phyloP scores from a whole-genome alignment of 1,140 invertebrate species.

The Monomorium pharaonis region DNA sequence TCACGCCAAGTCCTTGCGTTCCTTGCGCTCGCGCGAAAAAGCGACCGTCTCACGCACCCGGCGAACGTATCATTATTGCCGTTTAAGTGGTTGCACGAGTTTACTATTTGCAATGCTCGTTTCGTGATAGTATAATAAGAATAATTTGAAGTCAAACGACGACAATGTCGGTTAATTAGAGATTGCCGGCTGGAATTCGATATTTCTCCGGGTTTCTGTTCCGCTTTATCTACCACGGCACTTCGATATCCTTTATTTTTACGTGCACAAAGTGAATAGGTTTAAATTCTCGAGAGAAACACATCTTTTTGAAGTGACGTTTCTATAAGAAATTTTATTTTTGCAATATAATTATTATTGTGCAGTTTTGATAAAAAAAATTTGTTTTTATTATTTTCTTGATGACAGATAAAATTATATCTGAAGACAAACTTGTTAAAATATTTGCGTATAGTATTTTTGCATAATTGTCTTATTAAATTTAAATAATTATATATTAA shows the following conservation, averaged over 20 bases:
- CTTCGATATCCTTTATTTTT: background rate
- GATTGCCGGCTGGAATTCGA: background rate
- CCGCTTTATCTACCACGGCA: background rate
- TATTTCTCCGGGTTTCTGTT: background rate
- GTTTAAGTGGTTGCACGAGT: constrained; percentile 16
- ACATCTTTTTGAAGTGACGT: background rate
- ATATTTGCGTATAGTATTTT: background rate
- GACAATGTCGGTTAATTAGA: constrained; percentile 9
- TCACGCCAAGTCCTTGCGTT: constrained; percentile 65
- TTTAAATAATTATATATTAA: background rate
- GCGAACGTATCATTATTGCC: constrained; percentile 21
- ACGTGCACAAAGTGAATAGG: background rate
- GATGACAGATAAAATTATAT: background rate
- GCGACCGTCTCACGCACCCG: constrained; percentile 29
- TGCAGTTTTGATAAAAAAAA: too few relatives aligned
- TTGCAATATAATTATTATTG: background rate
- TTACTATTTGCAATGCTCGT: constrained; percentile 2
- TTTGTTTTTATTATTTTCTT: background rate
- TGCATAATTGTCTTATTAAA: background rate
- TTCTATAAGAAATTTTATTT: background rate
- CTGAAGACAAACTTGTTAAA: background rate
- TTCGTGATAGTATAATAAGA: background rate
- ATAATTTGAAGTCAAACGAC: background rate
- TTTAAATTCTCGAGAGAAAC: background rate
- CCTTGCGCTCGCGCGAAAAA: constrained; percentile 19